A percentile compares a stretch with the other conserved stretches of the same genome.
These are phyloP conservation scores for Galbula dea DNA, from an alignment of 2,113 vertebrate genomes.

Conservation along the genomic window DNA sequence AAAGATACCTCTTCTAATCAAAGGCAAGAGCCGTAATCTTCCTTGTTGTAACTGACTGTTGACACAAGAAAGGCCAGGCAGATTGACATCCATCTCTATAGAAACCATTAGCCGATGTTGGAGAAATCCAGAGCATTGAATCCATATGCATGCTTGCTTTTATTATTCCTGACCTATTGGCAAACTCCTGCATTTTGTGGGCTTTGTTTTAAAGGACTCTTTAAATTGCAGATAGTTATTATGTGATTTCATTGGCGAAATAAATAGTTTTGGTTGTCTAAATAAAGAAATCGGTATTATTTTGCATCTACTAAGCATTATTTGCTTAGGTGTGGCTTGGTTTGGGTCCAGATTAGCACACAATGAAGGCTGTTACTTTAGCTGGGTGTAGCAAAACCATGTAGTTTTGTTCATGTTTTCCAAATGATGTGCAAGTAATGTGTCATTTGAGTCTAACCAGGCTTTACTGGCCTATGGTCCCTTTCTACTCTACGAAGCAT, in stretches of 20 bases:
- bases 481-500: conserved; percentile 61
- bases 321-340: conserved; percentile 91
- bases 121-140: conserved; percentile 80
- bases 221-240: conserved; percentile 76
- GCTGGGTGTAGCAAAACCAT: conserved; percentile 90
- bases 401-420: conserved; percentile 91
- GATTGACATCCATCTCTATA: conserved; percentile 85
- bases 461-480: conserved; percentile 62
- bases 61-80: conserved; percentile 86
- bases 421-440: conserved; percentile 83
- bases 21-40: conserved; percentile 82
- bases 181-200: conserved; percentile 77
- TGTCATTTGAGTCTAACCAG: conserved; percentile 82
- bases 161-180: conserved; percentile 79
- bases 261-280: conserved; percentile 78
- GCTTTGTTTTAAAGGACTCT: conserved; percentile 78
- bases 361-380: conserved; percentile 85
- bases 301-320: conserved; percentile 83
- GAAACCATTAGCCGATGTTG: conserved; percentile 80
- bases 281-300: conserved; percentile 80
- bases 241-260: conserved; percentile 76
- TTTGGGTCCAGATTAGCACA: conserved; percentile 85
- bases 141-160: conserved; percentile 82
- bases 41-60: conserved; percentile 82
- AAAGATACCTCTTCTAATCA: conserved; percentile 83